Evolutionary conservation across 2,888 invertebrate species (phyloP), one percentile per base, ranked within the genome.

Genomic region (Melinopterus prodromus): DNA sequence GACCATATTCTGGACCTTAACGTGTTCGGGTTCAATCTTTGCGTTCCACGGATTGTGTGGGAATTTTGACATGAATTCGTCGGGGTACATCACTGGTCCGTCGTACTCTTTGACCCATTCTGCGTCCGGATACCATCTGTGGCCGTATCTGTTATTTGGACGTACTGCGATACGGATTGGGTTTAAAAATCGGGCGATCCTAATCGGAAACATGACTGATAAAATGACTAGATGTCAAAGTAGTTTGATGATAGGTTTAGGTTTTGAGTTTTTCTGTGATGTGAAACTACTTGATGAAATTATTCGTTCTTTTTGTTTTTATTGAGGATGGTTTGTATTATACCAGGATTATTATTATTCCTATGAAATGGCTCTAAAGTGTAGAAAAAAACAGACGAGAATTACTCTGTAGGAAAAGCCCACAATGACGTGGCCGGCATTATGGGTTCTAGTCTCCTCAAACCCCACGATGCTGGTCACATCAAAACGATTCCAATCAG

Each of bases 91-190:
- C 0, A 92, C 91, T 0, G 92, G 90, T 0, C 92, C 91, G 35
- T 90, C 87, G 83, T 91, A 93, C 82, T 92, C 87, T 80, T 91
- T 89, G 1, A 92, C 76, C 82, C 88, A 95, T 74, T 93, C 92
- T 3, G 88, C 86, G 87, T 96, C 95, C 0, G 95, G 94, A 86
- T 89, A 91, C 96, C 95, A 95, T 36, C 77, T 35, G 37, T 77
- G 38, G 35, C 53, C 53, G 53, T 12, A 53, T 4, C 53, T 53
- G 7, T 1, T 53, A 53, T 9, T 12, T 53, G 53, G 53, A 53
- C 53, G 53, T 53, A 53, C 12, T 53, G 53, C 53, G 7, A 53
- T 7, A 12, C 53, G 7, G 12, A 53, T 53, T 12, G 53, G 53
- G 53, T 7, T 53, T 53, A 53, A 53, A 53, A 53, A 53, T 53